A percentile compares a stretch with the other conserved stretches of the same genome.
Evolutionary conservation across 1,140 invertebrate genomes (phyloP).

Genomic region (Drosophila nigromelanica): DNA sequence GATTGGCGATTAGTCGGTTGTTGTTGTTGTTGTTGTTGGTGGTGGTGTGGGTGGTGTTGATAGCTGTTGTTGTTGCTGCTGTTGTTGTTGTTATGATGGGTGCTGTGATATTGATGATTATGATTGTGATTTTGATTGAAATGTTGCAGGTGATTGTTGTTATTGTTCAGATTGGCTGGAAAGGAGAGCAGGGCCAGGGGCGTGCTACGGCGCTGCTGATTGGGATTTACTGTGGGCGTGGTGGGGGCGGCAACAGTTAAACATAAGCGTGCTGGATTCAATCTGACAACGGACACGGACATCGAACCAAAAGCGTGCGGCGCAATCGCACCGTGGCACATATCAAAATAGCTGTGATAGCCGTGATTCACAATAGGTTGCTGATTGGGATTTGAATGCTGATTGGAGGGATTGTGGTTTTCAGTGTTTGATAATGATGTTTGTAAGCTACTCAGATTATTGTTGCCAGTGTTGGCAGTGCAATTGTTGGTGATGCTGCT

Average conservation of each 20-base stretch:
- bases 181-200: slow-evolving; percentile 52
- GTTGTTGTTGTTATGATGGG: slow-evolving; percentile 36
- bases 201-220: slow-evolving; percentile 25
- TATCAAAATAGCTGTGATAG: slow-evolving; percentile 52
- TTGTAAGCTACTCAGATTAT: slow-evolving; percentile 35
- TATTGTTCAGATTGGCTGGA: slow-evolving; percentile 15
- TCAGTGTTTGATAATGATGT: slow-evolving; percentile 24
- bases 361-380: slow-evolving; percentile 12
- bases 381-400: slow-evolving; percentile 15
- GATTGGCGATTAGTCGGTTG: slow-evolving; percentile 83
- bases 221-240: slow-evolving; percentile 7
- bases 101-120: slow-evolving; percentile 50
- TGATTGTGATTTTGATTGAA: slow-evolving; percentile 37
- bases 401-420: slow-evolving; percentile 36
- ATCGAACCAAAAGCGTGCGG: slow-evolving; percentile 59
- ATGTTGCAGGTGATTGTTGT: slow-evolving; percentile 8
- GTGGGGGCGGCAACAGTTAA: slow-evolving; percentile 58
- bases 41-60: slow-evolving; percentile 40
- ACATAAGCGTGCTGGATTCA: slow-evolving; percentile 72
- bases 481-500: slow-evolving; percentile 34
- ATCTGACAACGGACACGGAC: slow-evolving; percentile 71
- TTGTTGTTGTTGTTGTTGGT: slow-evolving; percentile 58
- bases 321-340: slow-evolving; percentile 43
- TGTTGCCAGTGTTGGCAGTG: slow-evolving; percentile 22
- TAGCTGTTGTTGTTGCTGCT: slow-evolving; percentile 39